Percentiles rank a stretch among this genome's conserved stretches.
Evolutionary conservation across 1,140 invertebrate genomes (phyloP).

Genomic region (Drosophila suzukii): DNA sequence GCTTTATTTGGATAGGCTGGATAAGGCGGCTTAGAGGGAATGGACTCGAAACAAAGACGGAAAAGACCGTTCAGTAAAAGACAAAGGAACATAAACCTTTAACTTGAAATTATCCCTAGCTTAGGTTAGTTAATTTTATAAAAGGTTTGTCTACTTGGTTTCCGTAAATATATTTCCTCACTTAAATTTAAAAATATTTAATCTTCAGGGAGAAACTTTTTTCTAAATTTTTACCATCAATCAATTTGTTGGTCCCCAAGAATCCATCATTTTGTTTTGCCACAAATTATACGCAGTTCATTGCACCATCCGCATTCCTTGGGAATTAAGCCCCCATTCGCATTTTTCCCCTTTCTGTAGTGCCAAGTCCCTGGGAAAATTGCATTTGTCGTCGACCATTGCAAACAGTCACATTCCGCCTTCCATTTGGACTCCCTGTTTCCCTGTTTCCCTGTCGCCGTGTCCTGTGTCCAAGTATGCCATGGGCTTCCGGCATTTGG

Average conservation of each 20-base stretch:
- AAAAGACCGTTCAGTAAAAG: not conserved
- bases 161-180: no score
- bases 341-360: not conserved
- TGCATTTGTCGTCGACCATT: conserved; percentile 60
- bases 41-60: not conserved
- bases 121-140: not conserved
- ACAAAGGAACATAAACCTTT: not conserved
- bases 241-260: conserved; percentile 1
- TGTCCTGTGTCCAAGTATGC: conserved; percentile 52
- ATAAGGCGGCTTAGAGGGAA: not conserved
- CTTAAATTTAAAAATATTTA: no score
- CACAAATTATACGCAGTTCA: conserved; percentile 50
- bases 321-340: not conserved
- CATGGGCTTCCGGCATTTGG: conserved; percentile 78
- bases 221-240: conserved; percentile 4
- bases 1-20: conserved; percentile 3
- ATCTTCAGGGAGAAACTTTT: no score
- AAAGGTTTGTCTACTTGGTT: not conserved
- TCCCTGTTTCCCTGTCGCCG: no score
- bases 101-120: not conserved
- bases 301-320: conserved; percentile 26
- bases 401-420: conserved; percentile 51
- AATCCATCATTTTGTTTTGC: conserved; percentile 34
- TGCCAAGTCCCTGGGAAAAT: conserved; percentile 43
- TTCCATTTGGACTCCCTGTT: conserved; percentile 23